Evolutionary conservation across 2,113 vertebrate species (phyloP), one percentile per base, ranked within the genome.

Genomic region (Cyprinodon brontotheroides): DNA sequence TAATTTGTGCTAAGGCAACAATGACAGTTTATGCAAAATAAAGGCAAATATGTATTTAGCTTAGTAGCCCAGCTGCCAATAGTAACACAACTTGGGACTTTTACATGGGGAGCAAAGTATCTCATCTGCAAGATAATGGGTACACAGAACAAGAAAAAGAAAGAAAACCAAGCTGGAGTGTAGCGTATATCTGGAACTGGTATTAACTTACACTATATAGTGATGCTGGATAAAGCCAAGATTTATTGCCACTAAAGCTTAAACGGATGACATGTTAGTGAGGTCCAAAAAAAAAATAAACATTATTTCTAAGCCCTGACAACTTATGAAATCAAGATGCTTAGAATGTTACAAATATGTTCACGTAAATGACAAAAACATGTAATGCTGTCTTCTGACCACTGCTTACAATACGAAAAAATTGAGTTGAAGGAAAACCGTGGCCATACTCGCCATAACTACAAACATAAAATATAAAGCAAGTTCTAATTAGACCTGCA

Each of bases 1-100:
- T 68, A 17, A 43, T 69, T 74, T 78, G 73, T 87, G 76, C 75
- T 79, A 91, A 90, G 89, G 88, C 88, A 89, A 82, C 72, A 60
- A 87, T 88, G 72, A 86, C 66, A 70, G 20, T 67, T 72, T 69
- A 60, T 47, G 70, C 71, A 59, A 63, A 80, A 80, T 74, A 81
- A 70, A 53, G 77, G 80, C 73, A 4, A 37, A 76, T 83, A 53
- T 53, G 8, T n/a, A n/a, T n/a, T 66, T 43, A 53, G 64, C 74
- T 70, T 61, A 61, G 43, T 41, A 71, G 70, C 63, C 70, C 67
- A 90, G 89, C 87, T 89, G 85, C 79, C 82, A 77, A 77, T 80
- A n/a, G 71, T 41, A 76, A 84, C 45, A 75, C 41, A 63, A 78
- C 17, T 74, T 68, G 22, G 4, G 12, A 12, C 48, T 63, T 14